Evolutionary conservation across 2,888 invertebrate species (phyloP).

Genomic region (Cheilosia variabilis): DNA sequence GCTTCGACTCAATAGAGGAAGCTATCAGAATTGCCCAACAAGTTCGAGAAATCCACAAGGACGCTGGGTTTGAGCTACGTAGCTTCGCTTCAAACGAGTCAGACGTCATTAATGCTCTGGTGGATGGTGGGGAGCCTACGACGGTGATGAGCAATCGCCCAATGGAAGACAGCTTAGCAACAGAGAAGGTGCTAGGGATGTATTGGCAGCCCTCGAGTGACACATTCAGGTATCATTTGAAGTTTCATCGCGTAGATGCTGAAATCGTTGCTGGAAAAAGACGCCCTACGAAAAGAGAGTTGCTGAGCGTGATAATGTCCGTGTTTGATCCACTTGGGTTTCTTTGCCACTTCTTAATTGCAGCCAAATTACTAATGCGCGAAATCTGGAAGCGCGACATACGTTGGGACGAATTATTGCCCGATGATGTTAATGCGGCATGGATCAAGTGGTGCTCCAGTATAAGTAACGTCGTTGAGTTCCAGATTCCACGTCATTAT

Average conservation of each 20-base stretch:
- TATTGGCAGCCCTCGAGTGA: slow-evolving; percentile 69
- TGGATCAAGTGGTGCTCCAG: slow-evolving; percentile 28
- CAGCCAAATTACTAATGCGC: slow-evolving; percentile 43
- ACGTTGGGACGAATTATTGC: slow-evolving; percentile 46
- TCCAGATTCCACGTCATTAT: slow-evolving; percentile 26
- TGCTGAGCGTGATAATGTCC: slow-evolving; percentile 46
- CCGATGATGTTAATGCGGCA: slow-evolving; percentile 19
- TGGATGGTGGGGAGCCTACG: background rate
- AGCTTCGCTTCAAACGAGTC: no score
- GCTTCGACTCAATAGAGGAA: no score
- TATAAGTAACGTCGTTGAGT: background rate
- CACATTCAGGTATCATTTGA: slow-evolving; percentile 49
- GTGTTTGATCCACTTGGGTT: slow-evolving; percentile 50
- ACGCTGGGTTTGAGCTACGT: no score
- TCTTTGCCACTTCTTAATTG: slow-evolving; percentile 29
- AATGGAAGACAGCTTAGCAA: background rate
- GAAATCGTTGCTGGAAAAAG: slow-evolving; percentile 27
- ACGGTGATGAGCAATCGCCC: background rate
- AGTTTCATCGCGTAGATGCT: slow-evolving; percentile 40
- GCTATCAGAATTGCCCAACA: no score
- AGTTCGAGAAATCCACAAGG: no score
- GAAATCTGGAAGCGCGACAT: slow-evolving; percentile 40
- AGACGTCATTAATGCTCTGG: no score
- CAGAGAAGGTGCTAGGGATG: slow-evolving; percentile 72
- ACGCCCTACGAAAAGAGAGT: slow-evolving; percentile 31